Evolutionary conservation across 2,888 invertebrate species (phyloP).

Genomic region (Andrena hattorfiana): DNA sequence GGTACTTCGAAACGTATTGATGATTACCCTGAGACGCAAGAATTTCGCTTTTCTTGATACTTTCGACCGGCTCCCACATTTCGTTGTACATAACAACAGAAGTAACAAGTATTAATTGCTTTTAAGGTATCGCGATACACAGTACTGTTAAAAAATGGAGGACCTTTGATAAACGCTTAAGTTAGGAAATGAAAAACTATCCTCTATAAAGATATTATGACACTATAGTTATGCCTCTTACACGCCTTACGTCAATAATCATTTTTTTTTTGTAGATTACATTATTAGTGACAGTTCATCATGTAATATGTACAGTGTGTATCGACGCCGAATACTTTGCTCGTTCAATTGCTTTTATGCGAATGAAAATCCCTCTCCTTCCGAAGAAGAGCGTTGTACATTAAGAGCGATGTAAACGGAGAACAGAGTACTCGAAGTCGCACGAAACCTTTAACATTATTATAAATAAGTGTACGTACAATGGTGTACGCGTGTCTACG

Average conservation of each 20-base stretch:
- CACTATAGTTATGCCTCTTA: slow-evolving; percentile 71
- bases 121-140: slow-evolving; percentile 48
- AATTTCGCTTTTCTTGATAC: slow-evolving; percentile 28
- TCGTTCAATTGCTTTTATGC: slow-evolving; percentile 29
- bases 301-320: slow-evolving; percentile 66
- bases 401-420: slow-evolving; percentile 25
- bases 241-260: slow-evolving; percentile 57
- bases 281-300: slow-evolving; percentile 61
- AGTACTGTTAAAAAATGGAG: slow-evolving; percentile 73
- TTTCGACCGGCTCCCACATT: slow-evolving; percentile 63
- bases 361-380: slow-evolving; percentile 26
- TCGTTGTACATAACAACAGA: slow-evolving; percentile 70
- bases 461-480: slow-evolving; percentile 73
- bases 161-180: slow-evolving; percentile 76
- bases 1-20: slow-evolving; percentile 41
- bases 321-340: slow-evolving; percentile 60
- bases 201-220: slow-evolving; percentile 73
- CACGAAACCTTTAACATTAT: slow-evolving; percentile 65
- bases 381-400: slow-evolving; percentile 1
- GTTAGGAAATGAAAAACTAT: slow-evolving; percentile 74
- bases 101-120: slow-evolving; percentile 65
- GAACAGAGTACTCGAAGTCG: slow-evolving; percentile 50
- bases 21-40: slow-evolving; percentile 60
- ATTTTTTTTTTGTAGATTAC: slow-evolving; percentile 60
- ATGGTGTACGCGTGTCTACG: slow-evolving; percentile 63